A percentile compares a stretch with the other conserved stretches of the same genome.
phyloP scores from a whole-genome alignment of 2,888 invertebrate species.

The Cerastoderma edule region DNA sequence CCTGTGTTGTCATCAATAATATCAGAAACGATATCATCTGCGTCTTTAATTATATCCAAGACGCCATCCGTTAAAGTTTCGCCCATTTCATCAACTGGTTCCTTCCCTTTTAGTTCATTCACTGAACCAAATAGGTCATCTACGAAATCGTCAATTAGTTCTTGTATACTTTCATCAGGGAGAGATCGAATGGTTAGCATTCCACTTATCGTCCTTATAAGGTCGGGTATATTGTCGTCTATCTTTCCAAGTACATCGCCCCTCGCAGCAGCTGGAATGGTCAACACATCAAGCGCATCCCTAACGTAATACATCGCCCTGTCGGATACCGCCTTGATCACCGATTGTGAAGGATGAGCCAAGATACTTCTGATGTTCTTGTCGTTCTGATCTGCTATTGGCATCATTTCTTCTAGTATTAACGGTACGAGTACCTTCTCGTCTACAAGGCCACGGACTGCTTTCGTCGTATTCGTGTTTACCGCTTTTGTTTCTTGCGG shows the following conservation, averaged over 20 bases:
- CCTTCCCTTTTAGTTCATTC: constrained; percentile 3
- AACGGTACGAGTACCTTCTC: neutral
- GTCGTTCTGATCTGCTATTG: too few species aligned
- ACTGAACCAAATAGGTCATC: constrained; percentile 10
- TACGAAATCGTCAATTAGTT: constrained; percentile 8
- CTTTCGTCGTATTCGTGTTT: neutral
- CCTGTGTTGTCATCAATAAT: neutral
- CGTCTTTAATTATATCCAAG: neutral
- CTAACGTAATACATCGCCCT: neutral
- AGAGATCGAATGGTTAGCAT: neutral
- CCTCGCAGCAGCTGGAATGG: neutral
- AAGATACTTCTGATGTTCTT: neutral
- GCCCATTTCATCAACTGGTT: neutral
- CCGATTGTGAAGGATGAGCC: neutral
- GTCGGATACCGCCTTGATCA: neutral
- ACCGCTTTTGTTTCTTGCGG: neutral
- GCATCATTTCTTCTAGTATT: neutral
- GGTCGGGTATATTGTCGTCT: constrained; percentile 3
- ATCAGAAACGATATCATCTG: neutral
- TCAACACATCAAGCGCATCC: neutral
- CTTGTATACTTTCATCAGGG: constrained; percentile 1
- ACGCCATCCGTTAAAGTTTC: constrained; percentile 1
- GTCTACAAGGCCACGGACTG: neutral
- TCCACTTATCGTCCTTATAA: constrained; percentile 1
- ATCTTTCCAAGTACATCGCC: neutral